Evolutionary conservation across 2,113 vertebrate species (phyloP), one percentile per base, ranked within the genome.

Genomic region (Misgurnus mizolepis): DNA sequence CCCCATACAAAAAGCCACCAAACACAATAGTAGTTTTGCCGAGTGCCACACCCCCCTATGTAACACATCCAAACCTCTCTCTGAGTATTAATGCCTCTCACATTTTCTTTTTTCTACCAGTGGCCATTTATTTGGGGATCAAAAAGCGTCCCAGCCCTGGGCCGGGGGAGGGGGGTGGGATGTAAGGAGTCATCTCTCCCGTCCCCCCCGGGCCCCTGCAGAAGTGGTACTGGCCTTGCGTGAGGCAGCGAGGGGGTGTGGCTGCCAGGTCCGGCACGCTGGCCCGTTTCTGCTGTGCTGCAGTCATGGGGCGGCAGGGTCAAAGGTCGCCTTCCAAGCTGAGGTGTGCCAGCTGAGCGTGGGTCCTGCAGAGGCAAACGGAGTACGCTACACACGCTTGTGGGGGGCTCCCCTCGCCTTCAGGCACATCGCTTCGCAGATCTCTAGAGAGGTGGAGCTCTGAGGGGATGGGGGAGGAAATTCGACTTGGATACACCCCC

Each of bases 121-220:
- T 97, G 91, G 96, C 96, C 92, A 96, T 97, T 89, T 97, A 97
- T 94, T 95, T 97, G 94, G 95, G 96, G 90, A 96, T 97, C 93
- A 96, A 95, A 88, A 95, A 96, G 93, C 91, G 92, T 71, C 92
- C 92, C 88, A 93, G 92, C 87, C 92, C 92, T 86, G 92, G 92
- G 88, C 89, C 91, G 92, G 96, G 90, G 79, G 87, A 87, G 0
- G 84, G 86, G 39, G 87, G 84, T 84, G 91, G 95, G 93, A 90
- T 93, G 91, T 94, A 89, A 93, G 88, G 83, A 86, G 91, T 3
- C 88, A 88, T 71, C 91, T 91, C 84, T 85, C 91, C 7, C 90
- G 91, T 74, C 92, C 91, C 86, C 86, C 89, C 0, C 92, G 92
- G 85, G 94, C 94, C 77, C 95, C 95, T 41, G 91, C 92, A 87